Percentiles rank a stretch among this genome's conserved stretches.
phyloP scores from a whole-genome alignment of 1,140 invertebrate species.

The Octopus sinensis region DNA sequence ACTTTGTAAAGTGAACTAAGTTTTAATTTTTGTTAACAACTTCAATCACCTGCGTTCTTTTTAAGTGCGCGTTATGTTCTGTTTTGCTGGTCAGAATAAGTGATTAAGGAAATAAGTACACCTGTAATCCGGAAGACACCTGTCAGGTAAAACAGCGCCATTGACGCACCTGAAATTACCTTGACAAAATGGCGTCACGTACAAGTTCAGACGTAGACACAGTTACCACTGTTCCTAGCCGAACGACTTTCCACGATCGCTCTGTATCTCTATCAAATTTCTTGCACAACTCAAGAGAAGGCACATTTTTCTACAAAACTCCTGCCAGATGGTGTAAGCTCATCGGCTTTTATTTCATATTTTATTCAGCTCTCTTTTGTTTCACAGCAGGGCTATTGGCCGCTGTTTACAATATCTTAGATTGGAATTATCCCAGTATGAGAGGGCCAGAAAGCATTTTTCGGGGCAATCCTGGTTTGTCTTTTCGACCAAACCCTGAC shows the following conservation, averaged over 20 bases:
- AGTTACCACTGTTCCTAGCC: not conserved
- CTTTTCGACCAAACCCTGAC: conserved; percentile 89
- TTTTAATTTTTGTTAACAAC: no score
- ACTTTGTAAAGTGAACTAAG: no score
- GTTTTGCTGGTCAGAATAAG: no score
- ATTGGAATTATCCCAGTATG: conserved; percentile 81
- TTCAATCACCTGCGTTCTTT: no score
- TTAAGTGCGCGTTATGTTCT: no score
- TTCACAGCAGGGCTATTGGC: conserved; percentile 89
- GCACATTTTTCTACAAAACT: not conserved
- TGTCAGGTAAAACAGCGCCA: no score
- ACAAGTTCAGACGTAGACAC: conserved; percentile 1
- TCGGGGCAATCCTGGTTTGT: conserved; percentile 84
- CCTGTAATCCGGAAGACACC: no score
- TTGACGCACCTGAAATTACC: not conserved
- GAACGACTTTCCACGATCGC: not conserved
- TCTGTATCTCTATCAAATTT: not conserved
- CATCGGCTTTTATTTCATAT: conserved; percentile 80
- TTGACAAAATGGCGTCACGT: not conserved
- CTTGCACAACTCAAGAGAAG: not conserved
- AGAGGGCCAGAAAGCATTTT: conserved; percentile 78
- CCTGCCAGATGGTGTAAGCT: not conserved
- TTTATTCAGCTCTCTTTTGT: conserved; percentile 77
- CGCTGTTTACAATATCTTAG: conserved; percentile 89
- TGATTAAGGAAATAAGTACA: no score